Base-by-base conservation (phyloP, 1,140 invertebrate genomes). In the Panonychus citri region DNA sequence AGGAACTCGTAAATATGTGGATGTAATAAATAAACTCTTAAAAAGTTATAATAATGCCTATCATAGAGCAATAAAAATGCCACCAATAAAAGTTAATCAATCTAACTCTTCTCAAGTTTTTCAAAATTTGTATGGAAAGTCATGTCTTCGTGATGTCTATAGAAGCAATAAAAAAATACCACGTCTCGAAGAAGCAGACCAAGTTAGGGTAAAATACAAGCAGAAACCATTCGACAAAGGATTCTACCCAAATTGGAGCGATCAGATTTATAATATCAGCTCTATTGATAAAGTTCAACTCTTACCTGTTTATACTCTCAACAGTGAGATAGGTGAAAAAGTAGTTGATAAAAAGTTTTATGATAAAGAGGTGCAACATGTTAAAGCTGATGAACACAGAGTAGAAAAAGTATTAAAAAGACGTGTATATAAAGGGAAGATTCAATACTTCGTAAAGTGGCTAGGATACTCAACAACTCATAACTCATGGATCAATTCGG, bases 11-110 rank as follows among this genome's bases (percentile, higher is more conserved):
- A 66, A 66, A 34, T 74, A 69, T 64, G 59, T 69, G 1, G 59
- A 69, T 60, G 64, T 66, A 7, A 61, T 73, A 52, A 51, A 59
- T 19, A 53, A 69, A 42, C 28, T 73, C 15, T 60, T 70, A 15
- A 21, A 63, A 19, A 53, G 61, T 28, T 74, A 74, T 60, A 74
- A 74, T 65, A 62, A 67, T 53, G 65, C 60, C 39, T 61, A 58
- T 57, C 70, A 73, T 66, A 39, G 66, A 52, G 70, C 65, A n/a
- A 73, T 71, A 19, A 62, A 64, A 63, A 66, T 66, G 59, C 62
- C 58, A 50, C 71, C 71, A n/a, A 58, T 60, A 37, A 55, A 68
- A 28, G 67, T 50, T 12, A 50, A 69, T 17, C 66, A 56, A 26
- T 21, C 49, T 75, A 67, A 69, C 24, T 10, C 8, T 10, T 10